Percentiles rank a stretch among this genome's conserved stretches.
Evolutionary conservation across 2,113 vertebrate species (phyloP).

Genomic region (Parus major): DNA sequence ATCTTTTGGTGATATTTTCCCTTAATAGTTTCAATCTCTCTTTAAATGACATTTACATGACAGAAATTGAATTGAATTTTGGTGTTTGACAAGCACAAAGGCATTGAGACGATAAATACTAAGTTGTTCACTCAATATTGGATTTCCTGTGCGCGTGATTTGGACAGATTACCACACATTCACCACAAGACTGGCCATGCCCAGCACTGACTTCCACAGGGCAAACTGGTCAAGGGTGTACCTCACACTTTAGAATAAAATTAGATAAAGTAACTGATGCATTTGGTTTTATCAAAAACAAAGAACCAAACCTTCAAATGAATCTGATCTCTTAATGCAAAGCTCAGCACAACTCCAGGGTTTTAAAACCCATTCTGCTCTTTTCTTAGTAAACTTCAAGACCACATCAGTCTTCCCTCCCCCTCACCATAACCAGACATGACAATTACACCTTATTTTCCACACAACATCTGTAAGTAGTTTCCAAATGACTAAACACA

Average conservation of each 20-base stretch:
- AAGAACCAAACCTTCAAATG: not conserved
- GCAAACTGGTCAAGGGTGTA: fast-evolving
- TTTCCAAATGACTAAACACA: not conserved
- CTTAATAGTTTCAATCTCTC: not conserved
- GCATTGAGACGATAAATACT: not conserved
- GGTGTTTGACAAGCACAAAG: not conserved
- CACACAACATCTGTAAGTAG: not conserved
- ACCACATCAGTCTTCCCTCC: not conserved
- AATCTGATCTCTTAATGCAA: not conserved
- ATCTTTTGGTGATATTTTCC: not conserved
- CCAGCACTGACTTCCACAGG: not conserved
- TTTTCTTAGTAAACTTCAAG: not conserved
- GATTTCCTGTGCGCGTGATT: not conserved
- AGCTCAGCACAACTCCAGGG: fast-evolving
- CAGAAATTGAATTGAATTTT: not conserved
- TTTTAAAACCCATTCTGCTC: not conserved
- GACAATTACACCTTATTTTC: not conserved
- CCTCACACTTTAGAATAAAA: not conserved
- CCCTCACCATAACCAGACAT: not conserved
- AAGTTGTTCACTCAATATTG: not conserved
- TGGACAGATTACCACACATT: not conserved
- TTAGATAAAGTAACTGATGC: not conserved
- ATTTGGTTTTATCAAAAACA: not conserved
- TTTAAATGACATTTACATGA: not conserved
- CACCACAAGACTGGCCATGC: not conserved